Evolutionary conservation across 2,113 vertebrate genomes (phyloP).

Genomic region (Aplodontia rufa): DNA sequence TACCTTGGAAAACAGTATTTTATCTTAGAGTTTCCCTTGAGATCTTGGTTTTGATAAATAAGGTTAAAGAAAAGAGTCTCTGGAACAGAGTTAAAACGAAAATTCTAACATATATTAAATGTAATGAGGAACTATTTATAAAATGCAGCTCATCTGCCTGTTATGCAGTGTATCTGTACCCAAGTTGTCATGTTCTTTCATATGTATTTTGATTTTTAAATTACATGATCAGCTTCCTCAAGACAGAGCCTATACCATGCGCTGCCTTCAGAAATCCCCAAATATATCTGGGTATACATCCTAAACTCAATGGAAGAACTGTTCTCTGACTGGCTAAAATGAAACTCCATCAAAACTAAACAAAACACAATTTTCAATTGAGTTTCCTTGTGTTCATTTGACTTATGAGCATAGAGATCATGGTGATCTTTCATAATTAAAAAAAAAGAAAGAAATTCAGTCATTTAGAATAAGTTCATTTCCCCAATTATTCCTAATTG

Average conservation of each 20-base stretch:
- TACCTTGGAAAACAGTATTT: constrained; percentile 30
- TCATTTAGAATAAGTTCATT: background rate
- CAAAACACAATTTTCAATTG: background rate
- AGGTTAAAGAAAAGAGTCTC: background rate
- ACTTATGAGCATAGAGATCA: background rate
- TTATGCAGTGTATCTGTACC: background rate
- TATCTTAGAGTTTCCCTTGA: constrained; percentile 16
- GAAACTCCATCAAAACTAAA: constrained; percentile 1
- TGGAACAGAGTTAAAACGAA: background rate
- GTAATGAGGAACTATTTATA: background rate
- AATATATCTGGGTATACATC: background rate
- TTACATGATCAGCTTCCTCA: background rate
- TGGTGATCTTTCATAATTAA: background rate
- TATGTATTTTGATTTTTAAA: constrained; percentile 16
- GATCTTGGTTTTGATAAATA: constrained; percentile 46
- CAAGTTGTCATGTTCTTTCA: background rate
- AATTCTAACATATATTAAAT: background rate
- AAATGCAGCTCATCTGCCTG: background rate
- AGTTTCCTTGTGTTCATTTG: background rate
- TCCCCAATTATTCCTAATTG: background rate
- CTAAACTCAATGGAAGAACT: background rate
- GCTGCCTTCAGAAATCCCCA: background rate
- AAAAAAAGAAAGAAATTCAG: background rate
- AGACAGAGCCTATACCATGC: background rate
- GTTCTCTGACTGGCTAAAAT: background rate